Evolutionary conservation across 2,888 invertebrate genomes (phyloP).

Genomic region (Eupeodes luniger): DNA sequence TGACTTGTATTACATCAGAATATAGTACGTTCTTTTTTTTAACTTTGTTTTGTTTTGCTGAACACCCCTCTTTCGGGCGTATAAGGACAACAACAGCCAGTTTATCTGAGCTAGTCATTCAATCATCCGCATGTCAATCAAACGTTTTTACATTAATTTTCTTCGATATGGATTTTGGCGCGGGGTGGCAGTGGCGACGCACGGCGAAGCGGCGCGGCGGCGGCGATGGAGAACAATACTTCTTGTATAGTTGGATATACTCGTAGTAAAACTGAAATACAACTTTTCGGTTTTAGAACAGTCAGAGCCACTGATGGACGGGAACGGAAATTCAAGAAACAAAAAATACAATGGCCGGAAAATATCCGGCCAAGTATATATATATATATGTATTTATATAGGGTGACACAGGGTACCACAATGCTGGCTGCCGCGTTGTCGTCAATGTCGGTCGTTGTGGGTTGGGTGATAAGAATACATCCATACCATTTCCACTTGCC

Average conservation of each 20-base stretch:
- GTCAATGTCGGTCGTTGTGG: slow-evolving; percentile 15
- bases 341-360: slow-evolving; percentile 62
- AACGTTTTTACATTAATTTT: slow-evolving; percentile 72
- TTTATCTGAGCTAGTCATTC: slow-evolving; percentile 52
- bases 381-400: no score
- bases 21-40: background rate
- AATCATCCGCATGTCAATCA: slow-evolving; percentile 75
- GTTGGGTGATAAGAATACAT: slow-evolving; percentile 51
- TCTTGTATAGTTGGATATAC: background rate
- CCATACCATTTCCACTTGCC: no score
- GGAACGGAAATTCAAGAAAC: slow-evolving; percentile 65
- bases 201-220: background rate
- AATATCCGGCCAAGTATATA: slow-evolving; percentile 21
- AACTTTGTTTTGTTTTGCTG: background rate
- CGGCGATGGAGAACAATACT: background rate
- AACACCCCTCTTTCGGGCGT: slow-evolving; percentile 18
- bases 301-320: slow-evolving; percentile 50
- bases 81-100: slow-evolving; percentile 50
- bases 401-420: slow-evolving; percentile 55
- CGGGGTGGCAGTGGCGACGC: background rate
- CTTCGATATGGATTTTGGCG: slow-evolving; percentile 32
- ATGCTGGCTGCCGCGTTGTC: background rate
- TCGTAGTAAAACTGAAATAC: slow-evolving; percentile 25
- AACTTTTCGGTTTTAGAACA: slow-evolving; percentile 46
- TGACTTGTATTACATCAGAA: slow-evolving; percentile 39